Percentiles rank a stretch among this genome's conserved stretches.
These are phyloP conservation scores for Parotia lawesii DNA, from an alignment of 2,113 vertebrate species.

Conservation along the genomic window DNA sequence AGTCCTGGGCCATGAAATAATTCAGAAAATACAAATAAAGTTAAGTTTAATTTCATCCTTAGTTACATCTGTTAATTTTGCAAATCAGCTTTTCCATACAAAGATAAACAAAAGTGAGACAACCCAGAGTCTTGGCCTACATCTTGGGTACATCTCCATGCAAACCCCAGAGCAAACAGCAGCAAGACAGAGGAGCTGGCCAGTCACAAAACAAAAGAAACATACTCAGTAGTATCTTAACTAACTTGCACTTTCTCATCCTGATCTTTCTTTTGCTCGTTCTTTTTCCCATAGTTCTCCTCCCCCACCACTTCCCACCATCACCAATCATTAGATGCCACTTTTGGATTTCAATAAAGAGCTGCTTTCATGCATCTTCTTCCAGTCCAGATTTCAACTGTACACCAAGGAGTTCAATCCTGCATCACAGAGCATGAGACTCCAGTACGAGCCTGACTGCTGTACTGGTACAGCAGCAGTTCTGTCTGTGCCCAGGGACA, in stretches of 20 bases:
- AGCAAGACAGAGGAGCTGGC: background rate
- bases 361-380: background rate
- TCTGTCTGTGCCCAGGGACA: background rate
- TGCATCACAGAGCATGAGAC: background rate
- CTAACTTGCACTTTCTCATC: background rate
- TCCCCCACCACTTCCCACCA: background rate
- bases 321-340: rapidly evolving
- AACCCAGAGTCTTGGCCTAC: background rate
- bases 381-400: background rate
- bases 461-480: background rate
- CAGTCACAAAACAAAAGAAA: background rate
- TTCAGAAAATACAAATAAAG: background rate
- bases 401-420: background rate
- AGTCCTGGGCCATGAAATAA: background rate
- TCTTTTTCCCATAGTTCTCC: background rate
- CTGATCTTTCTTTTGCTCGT: background rate
- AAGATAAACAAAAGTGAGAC: background rate
- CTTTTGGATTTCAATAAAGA: background rate
- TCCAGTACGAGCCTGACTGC: rapidly evolving
- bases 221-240: background rate
- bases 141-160: background rate
- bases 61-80: background rate
- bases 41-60: background rate
- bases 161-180: background rate
- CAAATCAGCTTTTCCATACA: background rate